These are phyloP conservation scores for Trachymyrmex cornetzi DNA, from an alignment of 1,140 invertebrate genomes.

Conservation along the genomic window DNA sequence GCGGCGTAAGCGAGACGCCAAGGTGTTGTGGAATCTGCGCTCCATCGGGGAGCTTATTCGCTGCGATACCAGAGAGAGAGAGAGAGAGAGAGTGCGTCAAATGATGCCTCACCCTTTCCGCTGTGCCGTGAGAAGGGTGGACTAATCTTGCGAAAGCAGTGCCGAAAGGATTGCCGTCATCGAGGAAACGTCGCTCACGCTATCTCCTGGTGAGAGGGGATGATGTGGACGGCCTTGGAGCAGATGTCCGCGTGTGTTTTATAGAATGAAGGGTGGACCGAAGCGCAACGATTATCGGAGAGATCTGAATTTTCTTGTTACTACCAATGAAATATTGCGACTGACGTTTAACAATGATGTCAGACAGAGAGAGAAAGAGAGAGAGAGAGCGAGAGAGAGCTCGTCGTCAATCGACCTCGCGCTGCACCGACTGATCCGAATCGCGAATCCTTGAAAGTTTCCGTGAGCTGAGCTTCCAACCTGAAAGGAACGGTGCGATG, in stretches of 20 bases:
- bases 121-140: neutral
- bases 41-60: neutral
- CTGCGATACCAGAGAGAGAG: neutral
- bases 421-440: neutral
- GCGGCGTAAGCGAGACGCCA: conserved; percentile 20
- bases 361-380: neutral
- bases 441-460: neutral
- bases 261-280: conserved; percentile 9
- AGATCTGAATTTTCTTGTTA: neutral
- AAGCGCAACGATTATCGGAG: neutral
- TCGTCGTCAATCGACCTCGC: conserved; percentile 26
- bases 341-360: neutral
- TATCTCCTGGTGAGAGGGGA: conserved; percentile 14
- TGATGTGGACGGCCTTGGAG: neutral
- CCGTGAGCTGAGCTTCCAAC: neutral
- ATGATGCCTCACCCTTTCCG: conserved; percentile 4
- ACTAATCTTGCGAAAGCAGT: neutral
- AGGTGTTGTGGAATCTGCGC: conserved; percentile 49
- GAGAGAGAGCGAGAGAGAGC: conserved; percentile 27
- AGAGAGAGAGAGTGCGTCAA: conserved; percentile 1
- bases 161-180: neutral
- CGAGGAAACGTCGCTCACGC: neutral
- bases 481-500: neutral
- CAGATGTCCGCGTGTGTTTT: neutral
- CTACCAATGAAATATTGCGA: neutral